Conservation (phyloP, 2,888 invertebrate species). For the Drosophila borborema region DNA sequence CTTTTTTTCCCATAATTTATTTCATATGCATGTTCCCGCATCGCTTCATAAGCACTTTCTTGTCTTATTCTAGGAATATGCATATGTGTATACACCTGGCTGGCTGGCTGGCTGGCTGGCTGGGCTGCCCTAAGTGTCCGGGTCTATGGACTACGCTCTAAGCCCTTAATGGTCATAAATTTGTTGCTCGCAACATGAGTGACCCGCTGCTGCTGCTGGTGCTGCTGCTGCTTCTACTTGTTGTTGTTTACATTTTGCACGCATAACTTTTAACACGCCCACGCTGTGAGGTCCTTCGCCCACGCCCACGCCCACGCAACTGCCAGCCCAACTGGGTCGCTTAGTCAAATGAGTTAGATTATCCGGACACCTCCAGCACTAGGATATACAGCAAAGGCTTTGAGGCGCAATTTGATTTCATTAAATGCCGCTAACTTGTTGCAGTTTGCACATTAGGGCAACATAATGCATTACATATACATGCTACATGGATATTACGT, state of each 20-base stretch:
- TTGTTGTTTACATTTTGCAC: constrained; percentile 67
- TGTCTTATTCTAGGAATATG: background rate
- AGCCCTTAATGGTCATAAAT: constrained; percentile 60
- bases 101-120: constrained; percentile 2
- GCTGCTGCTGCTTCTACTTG: constrained; percentile 20
- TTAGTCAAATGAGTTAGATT: constrained; percentile 18
- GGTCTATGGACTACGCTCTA: constrained; percentile 13
- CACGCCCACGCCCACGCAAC: background rate
- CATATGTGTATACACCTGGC: background rate
- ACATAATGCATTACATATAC: constrained; percentile 55
- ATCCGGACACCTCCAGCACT: background rate
- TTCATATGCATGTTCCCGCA: background rate
- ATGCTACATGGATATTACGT: constrained; percentile 53
- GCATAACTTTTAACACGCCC: constrained; percentile 47
- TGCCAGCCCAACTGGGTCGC: background rate
- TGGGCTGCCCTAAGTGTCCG: constrained; percentile 10
- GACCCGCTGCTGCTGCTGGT: background rate
- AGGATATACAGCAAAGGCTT: background rate
- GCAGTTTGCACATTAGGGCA: constrained; percentile 63
- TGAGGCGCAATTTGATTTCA: constrained; percentile 50
- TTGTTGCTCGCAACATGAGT: constrained; percentile 44
- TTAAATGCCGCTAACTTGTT: constrained; percentile 62
- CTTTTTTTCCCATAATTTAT: constrained; percentile 19
- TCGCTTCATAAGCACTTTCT: background rate
- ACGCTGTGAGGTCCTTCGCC: constrained; percentile 15